A percentile compares a stretch with the other conserved stretches of the same genome.
phyloP scores from a whole-genome alignment of 2,888 invertebrate species.

The Argyresthia goedartella region DNA sequence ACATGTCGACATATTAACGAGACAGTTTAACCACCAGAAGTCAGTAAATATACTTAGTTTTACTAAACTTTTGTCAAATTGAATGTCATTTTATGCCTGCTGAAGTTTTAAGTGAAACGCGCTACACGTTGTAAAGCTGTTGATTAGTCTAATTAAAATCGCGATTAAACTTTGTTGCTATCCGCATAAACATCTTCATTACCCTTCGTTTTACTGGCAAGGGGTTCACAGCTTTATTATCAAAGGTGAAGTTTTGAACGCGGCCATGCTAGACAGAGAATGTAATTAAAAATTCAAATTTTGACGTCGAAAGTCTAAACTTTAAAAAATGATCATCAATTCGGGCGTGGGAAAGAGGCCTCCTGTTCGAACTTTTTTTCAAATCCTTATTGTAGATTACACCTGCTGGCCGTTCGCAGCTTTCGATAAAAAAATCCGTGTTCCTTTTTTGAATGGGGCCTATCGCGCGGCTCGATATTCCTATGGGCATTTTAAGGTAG shows the following conservation, averaged over 20 bases:
- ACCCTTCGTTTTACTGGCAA: no score
- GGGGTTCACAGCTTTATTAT: no score
- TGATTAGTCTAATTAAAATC: no score
- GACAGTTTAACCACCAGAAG: neutral
- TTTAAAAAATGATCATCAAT: constrained; percentile 2
- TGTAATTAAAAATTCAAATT: neutral
- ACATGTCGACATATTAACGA: neutral
- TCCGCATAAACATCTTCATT: no score
- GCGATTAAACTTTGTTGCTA: no score
- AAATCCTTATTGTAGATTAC: constrained; percentile 55
- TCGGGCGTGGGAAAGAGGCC: constrained; percentile 66
- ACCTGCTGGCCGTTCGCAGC: constrained; percentile 62
- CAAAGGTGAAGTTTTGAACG: neutral
- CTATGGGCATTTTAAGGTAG: constrained; percentile 52
- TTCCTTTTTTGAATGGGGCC: constrained; percentile 51
- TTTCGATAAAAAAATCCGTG: constrained; percentile 42
- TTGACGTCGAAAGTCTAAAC: neutral
- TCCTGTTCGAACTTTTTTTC: constrained; percentile 61
- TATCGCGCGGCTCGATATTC: constrained; percentile 44
- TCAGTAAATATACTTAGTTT: no score
- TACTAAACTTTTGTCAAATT: no score
- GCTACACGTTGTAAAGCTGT: no score
- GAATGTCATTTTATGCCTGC: no score
- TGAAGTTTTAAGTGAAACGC: no score
- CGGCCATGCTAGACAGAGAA: neutral